Conservation (phyloP, 1,140 invertebrate genomes). For the Zaprionus capensis region DNA sequence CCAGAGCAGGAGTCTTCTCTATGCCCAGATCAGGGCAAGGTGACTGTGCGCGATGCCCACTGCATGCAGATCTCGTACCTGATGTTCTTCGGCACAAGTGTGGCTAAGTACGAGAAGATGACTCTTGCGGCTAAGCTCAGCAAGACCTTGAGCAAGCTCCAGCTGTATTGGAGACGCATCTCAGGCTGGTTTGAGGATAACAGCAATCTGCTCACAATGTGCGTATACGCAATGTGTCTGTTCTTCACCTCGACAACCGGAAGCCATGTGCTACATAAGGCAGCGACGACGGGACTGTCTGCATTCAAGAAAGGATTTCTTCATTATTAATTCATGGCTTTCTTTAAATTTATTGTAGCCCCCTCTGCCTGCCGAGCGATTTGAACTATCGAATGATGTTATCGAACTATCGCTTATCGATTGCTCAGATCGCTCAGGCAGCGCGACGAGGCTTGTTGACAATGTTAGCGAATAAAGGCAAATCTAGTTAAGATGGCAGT, state of each 20-base stretch:
- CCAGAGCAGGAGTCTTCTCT: constrained; percentile 85
- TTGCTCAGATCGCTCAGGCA: not conserved
- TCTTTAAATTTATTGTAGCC: constrained; percentile 27
- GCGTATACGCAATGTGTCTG: constrained; percentile 48
- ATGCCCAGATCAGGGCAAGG: not conserved
- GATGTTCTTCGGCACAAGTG: constrained; percentile 88
- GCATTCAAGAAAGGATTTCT: constrained; percentile 43
- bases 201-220: constrained; percentile 35
- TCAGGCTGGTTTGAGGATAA: constrained; percentile 4
- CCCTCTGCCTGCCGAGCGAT: not conserved
- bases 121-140: not conserved
- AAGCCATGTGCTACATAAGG: constrained; percentile 24
- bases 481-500: not conserved
- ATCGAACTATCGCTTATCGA: not conserved
- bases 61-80: constrained; percentile 90
- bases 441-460: not conserved
- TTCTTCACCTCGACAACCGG: constrained; percentile 35
- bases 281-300: constrained; percentile 33
- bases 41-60: constrained; percentile 36
- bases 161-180: constrained; percentile 11
- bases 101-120: not conserved
- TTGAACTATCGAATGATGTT: not conserved
- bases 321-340: constrained; percentile 35
- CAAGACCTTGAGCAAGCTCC: not conserved
- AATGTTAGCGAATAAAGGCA: not conserved